Base-by-base conservation (phyloP, 2,113 vertebrate genomes). In the Saimiri boliviensis region DNA sequence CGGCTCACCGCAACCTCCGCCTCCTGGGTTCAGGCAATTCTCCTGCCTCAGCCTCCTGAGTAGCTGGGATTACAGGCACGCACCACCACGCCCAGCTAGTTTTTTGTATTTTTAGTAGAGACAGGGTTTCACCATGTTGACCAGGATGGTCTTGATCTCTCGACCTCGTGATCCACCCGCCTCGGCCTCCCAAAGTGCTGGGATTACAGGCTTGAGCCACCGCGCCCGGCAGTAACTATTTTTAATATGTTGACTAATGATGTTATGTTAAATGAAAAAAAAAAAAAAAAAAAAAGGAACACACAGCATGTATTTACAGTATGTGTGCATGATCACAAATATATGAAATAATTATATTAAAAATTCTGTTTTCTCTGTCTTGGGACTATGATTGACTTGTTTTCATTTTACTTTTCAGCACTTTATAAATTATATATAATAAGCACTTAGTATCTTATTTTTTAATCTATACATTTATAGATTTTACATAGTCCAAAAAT, bases 361-460 rank as follows among this genome's bases (percentile, higher is more conserved):
- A 91, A 89, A 63, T 23, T 91, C 35, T 74, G 0, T 81, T 97
- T 85, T 81, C 47, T 89, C 56, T 86, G 37, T 94, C 14, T 93
- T 91, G 30, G 4, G 35, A 89, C 79, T 42, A 58, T 52, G 10
- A 89, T 3, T 82, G 45, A 86, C 45, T 95, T 95, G 13, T 54
- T 63, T 88, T 93, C 21, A 52, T 84, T 74, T 74, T 27, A 84
- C 17, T 73, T 79, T 86, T 92, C 27, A 63, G 20, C 76, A 77
- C 76, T 91, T 82, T 92, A 21, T 88, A 95, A 87, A 77, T 68
- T 93, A 27, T 81, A 56, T 73, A 21, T 30, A 94, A 85, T 52
- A 95, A 95, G 9, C 10, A 81, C 8, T 60, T 79, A 73, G 16
- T 88, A 73, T 88, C 74, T 52, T 79, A 73, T 74, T 84, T 94